Percentiles rank a stretch among this genome's conserved stretches.
These are phyloP conservation scores for Crossaster papposus DNA, from an alignment of 53 echinoderm and acorn worm species.

Conservation along the genomic window DNA sequence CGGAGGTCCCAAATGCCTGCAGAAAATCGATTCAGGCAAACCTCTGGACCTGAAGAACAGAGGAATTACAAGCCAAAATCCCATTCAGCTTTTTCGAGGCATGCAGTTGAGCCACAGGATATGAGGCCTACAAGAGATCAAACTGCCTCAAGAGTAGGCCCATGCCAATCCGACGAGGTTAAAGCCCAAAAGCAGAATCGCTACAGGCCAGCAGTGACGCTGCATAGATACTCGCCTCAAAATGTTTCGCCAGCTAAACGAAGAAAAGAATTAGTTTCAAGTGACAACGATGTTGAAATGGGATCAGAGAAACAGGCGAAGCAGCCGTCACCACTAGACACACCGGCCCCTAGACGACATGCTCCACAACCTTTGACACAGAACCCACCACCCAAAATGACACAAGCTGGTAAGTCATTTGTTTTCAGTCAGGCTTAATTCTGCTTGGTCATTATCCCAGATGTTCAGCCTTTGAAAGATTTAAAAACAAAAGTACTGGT, in stretches of 20 bases:
- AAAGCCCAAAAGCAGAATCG: constrained; percentile 45
- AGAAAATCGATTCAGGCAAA: not conserved
- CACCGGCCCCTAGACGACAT: constrained; percentile 89
- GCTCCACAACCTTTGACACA: constrained; percentile 80
- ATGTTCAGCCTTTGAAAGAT: not conserved
- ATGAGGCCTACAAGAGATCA: constrained; percentile 4
- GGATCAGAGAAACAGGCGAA: constrained; percentile 22
- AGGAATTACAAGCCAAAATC: not conserved
- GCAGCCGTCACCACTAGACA: constrained; percentile 83
- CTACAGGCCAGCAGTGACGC: constrained; percentile 72
- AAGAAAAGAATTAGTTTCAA: not conserved
- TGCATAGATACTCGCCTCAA: constrained; percentile 46
- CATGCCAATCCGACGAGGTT: not conserved
- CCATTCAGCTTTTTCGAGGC: constrained; percentile 9
- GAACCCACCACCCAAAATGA: constrained; percentile 52
- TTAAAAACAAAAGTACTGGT: not conserved
- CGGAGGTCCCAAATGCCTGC: not conserved
- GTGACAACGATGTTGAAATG: constrained; percentile 22
- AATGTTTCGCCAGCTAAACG: not conserved
- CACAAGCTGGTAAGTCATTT: constrained; percentile 61
- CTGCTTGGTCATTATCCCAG: not conserved
- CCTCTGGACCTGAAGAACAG: constrained; percentile 35
- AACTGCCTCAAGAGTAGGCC: not conserved
- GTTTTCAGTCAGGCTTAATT: not conserved
- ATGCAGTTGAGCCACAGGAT: not conserved